Base-by-base conservation (phyloP, 2,888 invertebrate species). In the Dexiosoma caninum region DNA sequence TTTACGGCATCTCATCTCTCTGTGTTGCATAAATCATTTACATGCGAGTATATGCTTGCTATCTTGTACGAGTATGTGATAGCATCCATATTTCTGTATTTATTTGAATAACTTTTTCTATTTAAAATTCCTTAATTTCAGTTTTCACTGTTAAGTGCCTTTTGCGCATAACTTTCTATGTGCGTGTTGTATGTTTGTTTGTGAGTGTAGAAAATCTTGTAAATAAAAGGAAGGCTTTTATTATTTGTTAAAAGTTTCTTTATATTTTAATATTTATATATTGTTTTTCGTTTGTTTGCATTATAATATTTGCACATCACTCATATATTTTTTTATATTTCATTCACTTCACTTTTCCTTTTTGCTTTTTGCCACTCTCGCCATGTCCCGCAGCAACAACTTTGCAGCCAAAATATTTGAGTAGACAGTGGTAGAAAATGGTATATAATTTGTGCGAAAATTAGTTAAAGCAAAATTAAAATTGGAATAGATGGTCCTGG, bases 251-350 rank as follows among this genome's bases (percentile, higher is more conserved):
- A 81, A 76, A 71, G 32, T 71, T 79, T 62, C 35, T 70, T 51
- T 62, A 57, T 37, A 10, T 70, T 49, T 49, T 53, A 46, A 62
- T 69, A 46, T 70, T 70, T 57, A 42, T 70, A 12, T 51, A 51
- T 51, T 51, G 30, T 49, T 59, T 72, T 72, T 46, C 71, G 9
- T 60, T 55, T 67, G 53, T 62, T 75, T 59, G 30, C 27, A 40
- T 69, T 66, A 46, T 62, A 40, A 32, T 76, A 72, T 81, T 77
- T 81, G 51, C 72, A 77, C 76, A 72, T 81, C 81, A 77, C 81
- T 81, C 81, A 81, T 77, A 67, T 77, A 57, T 77, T 46, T 35
- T 55, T 81, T 59, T 60, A 59, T 64, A 64, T 67, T 53, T 40
- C 49, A 5, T 12, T 60, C 9, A n/a, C 32, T n/a, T 57, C 37